phyloP scores from a whole-genome alignment of 2,113 vertebrate species.

The Bombycilla garrulus region DNA sequence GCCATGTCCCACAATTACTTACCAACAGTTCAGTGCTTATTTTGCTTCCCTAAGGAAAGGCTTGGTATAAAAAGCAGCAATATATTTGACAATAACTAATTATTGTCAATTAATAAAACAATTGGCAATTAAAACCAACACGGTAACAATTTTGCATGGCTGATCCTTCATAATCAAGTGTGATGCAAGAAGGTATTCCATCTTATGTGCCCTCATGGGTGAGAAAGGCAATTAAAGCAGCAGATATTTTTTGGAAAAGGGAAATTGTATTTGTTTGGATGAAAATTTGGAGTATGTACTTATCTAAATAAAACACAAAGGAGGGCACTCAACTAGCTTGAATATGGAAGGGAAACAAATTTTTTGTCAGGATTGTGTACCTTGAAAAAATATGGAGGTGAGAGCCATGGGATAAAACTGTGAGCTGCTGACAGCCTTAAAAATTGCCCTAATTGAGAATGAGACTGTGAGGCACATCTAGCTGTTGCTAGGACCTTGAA shows the following conservation, averaged over 20 bases:
- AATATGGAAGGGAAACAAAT: not conserved
- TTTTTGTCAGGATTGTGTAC: not conserved
- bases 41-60: not conserved
- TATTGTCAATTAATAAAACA: not conserved
- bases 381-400: slow-evolving; percentile 36
- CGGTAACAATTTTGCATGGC: not conserved
- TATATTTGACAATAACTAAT: not conserved
- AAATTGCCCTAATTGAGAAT: slow-evolving; percentile 51
- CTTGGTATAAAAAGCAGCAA: not conserved
- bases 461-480: slow-evolving; percentile 28
- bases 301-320: not conserved
- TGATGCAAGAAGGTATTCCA: not conserved
- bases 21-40: not conserved
- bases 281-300: not conserved
- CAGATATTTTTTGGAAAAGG: not conserved
- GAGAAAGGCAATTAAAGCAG: not conserved
- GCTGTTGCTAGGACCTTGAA: slow-evolving; percentile 24
- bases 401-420: slow-evolving; percentile 5
- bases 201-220: not conserved
- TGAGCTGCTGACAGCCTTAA: slow-evolving; percentile 43
- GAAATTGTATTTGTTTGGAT: not conserved
- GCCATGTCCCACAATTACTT: not conserved
- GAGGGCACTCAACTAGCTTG: not conserved
- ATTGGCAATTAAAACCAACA: not conserved
- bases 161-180: not conserved